Evolutionary conservation across 2,888 invertebrate species (phyloP), one percentile per base, ranked within the genome.

Genomic region (Biston betularia): DNA sequence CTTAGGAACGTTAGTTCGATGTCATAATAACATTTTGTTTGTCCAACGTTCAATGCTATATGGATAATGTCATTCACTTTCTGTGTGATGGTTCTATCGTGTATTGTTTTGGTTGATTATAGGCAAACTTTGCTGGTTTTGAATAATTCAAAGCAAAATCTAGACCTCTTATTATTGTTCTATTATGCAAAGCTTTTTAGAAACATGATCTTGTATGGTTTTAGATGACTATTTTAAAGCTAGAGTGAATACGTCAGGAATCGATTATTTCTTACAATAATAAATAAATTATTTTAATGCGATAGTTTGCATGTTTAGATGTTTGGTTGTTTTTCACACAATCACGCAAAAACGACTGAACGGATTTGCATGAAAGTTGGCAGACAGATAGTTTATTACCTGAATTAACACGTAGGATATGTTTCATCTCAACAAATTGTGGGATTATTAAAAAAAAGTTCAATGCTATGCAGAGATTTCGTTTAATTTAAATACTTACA

Each of bases 81-180:
- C 12, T 38, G 14, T 15, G 56, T 45, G 11, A 63, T n/a, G 12
- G 45, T 50, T 34, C 42, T 42, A 48, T 48, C 24, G 5, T 33
- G 58, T 35, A 45, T 24, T 33, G 33, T 52, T 35, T 6, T 15
- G 35, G 4, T 59, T 59, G 38, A 65, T 44, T 65, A 40, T 1
- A 14, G 24, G 46, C 12, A 42, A 40, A 45, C 33, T 48, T 48
- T 48, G 83, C 80, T 78, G 76, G 77, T 72, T 71, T 74, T 82
- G 78, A 75, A 80, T 81, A 80, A 84, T 85, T 82, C 79, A 80
- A 75, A 70, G 62, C 71, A 72, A 80, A 80, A 57, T 49, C 11
- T 63, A 60, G 54, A 52, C 50, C 53, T 45, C 11, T 40, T 42
- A 10, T n/a, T 34, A 42, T 10, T 33, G 8, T 8, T 68, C 48